Base-by-base conservation (phyloP, 2,888 invertebrate species). In the Sussaba pulchella region DNA sequence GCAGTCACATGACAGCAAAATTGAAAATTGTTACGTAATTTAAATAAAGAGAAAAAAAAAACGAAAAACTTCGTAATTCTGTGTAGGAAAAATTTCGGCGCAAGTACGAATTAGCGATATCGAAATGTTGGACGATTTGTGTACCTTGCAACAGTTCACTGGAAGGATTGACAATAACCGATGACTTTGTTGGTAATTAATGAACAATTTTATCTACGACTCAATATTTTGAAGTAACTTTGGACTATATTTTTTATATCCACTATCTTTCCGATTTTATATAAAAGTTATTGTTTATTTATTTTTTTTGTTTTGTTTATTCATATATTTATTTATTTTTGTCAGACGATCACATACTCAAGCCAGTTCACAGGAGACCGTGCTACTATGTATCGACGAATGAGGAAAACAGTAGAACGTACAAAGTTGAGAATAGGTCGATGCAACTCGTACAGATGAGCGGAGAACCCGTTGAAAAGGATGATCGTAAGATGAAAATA, bases 61-160 rank as follows among this genome's bases (percentile, higher is more conserved):
- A 5, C 36, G 26, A 52, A 26, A 31, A 69, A 14, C 41, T 1
- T 21, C 12, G 1, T 39, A 5, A 47, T 70, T 12, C 66, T 63
- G 72, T 36, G 36, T 81, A 89, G 89, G 87, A 87, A 47, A 83
- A 87, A 50, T 86, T 84, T 54, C 82, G 83, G 50, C 83, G 85
- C 39, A 88, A 87, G 72, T 86, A 88, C 77, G 86, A 88, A 63
- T 54, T 75, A 0, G 87, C 88, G 0, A 39, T 87, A 36, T 81
- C 86, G 1, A 88, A 88, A 75, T 87, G 88, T 61, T 88, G 88
- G 85, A 87, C 87, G 17, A 87, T 89, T 57, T 89, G 89, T 59
- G 85, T 89, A n/a, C 89, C 89, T 17, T 83, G 82, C 64, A 84
- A 76, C 26, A 82, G 85, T 59, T 87, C 86, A 8, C 73, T 88